Percentiles rank a stretch among this genome's conserved stretches.
Evolutionary conservation across 1,140 invertebrate genomes (phyloP).

Genomic region (Neotoxoptera formosana): DNA sequence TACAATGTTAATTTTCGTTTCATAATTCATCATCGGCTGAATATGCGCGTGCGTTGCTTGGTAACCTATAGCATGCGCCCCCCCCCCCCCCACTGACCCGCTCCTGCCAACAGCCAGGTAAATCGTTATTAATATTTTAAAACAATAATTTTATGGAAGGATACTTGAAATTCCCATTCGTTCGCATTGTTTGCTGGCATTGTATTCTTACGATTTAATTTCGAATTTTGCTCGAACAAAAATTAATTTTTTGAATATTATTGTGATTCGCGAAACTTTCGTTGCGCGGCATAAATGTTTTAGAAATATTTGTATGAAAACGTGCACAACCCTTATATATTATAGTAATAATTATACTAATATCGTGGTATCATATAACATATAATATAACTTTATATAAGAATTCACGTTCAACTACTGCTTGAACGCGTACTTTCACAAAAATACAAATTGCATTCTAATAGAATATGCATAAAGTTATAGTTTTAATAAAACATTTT

Average conservation of each 20-base stretch:
- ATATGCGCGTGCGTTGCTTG: conserved; percentile 21
- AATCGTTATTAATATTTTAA: conserved; percentile 20
- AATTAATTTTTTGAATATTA: conserved; percentile 28
- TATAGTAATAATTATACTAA: neutral
- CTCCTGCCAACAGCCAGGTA: neutral
- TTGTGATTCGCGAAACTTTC: neutral
- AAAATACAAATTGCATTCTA: neutral
- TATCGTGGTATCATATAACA: neutral
- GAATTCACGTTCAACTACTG: neutral
- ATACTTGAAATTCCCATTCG: neutral
- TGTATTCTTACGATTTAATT: neutral
- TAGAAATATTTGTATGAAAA: neutral
- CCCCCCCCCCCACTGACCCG: neutral
- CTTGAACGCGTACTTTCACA: neutral
- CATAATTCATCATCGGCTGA: conserved; percentile 8
- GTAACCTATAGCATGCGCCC: neutral
- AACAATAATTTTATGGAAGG: conserved; percentile 39
- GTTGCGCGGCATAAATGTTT: neutral
- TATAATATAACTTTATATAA: too few relatives aligned
- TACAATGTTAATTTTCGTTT: conserved; percentile 43
- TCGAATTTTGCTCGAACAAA: neutral
- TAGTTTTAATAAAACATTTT: neutral
- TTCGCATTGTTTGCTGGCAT: neutral
- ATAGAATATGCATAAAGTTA: neutral
- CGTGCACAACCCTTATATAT: neutral